Base-by-base conservation (phyloP, 2,888 invertebrate genomes). In the Labia minor region DNA sequence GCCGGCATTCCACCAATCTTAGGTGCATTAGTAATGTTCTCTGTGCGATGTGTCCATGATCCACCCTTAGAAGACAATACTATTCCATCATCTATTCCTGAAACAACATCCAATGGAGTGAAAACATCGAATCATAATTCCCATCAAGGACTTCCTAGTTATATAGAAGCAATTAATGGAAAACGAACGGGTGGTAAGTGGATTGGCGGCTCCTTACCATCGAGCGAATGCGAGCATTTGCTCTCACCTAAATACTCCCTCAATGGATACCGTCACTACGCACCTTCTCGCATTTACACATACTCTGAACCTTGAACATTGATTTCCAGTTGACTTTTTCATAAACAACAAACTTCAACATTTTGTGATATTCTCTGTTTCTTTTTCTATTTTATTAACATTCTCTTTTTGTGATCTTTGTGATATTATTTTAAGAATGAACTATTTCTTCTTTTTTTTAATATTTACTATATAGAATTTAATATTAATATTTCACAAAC, bases 1-100 rank as follows among this genome's bases (percentile, higher is more conserved):
- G 91, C 94, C 18, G 95, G 95, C 0, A 81, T 90, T 65, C 92
- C 94, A 10, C 93, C 95, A 0, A 81, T 93, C 21, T 73, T 93
- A 1, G 94, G 93, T 2, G 88, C 91, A 1, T 76, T 87, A 4
- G 78, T 88, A 1, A 82, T 90, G 81, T 86, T 85, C 74, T 74
- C 85, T 11, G 84, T 88, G 65, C 81, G 83, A 64, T 85, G 80
- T 70, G 81, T 85, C 1, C 78, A 79, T 68, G 78, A 81, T 20
- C 49, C 49, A 49, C 49, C 49, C 14, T 49, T 49, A 49, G 49
- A 49, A 10, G 3, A 3, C 26, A 26, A 26, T 26, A 16, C 14
- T 16, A 11, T 8, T 33, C 4, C n/a, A 11, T 49, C 49, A 3
- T 3, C 49, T 8, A 49, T 49, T 49, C 8, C 49, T 14, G 16